Conservation (phyloP, 2,888 invertebrate genomes). For the Drosophila setosimentum region DNA sequence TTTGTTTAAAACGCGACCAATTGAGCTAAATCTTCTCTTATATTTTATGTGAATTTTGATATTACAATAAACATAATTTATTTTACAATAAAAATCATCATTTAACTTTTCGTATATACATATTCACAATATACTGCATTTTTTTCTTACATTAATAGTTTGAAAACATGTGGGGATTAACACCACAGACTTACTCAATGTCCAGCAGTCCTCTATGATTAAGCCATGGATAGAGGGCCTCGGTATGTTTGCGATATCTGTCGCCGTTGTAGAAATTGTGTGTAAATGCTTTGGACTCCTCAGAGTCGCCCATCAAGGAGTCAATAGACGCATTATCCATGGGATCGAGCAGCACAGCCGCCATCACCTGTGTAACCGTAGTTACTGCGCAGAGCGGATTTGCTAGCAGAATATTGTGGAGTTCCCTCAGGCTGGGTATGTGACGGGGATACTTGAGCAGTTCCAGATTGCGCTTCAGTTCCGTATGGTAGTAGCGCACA, state of each 20-base stretch:
- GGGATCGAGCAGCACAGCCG: slow-evolving; percentile 66
- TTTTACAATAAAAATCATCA: too few species aligned
- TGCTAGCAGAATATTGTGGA: slow-evolving; percentile 33
- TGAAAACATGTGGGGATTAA: neutral
- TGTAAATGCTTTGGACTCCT: slow-evolving; percentile 42
- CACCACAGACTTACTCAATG: slow-evolving; percentile 24
- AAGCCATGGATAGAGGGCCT: slow-evolving; percentile 70
- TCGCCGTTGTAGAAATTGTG: slow-evolving; percentile 47
- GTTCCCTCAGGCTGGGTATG: slow-evolving; percentile 63
- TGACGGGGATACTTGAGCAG: slow-evolving; percentile 64
- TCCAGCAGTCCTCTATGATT: slow-evolving; percentile 67
- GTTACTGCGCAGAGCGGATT: slow-evolving; percentile 38
- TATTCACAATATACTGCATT: neutral
- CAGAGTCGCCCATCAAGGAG: slow-evolving; percentile 34
- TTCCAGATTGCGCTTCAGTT: slow-evolving; percentile 65
- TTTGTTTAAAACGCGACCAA: neutral
- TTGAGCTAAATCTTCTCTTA: neutral
- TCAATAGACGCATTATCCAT: slow-evolving; percentile 64
- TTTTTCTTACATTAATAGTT: neutral
- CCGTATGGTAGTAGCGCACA: slow-evolving; percentile 77
- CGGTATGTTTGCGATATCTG: slow-evolving; percentile 63
- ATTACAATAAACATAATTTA: too few species aligned
- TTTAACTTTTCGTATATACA: neutral
- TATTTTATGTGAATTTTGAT: neutral
- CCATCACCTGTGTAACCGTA: slow-evolving; percentile 45